Percentiles rank a stretch among this genome's conserved stretches.
These are phyloP conservation scores for Lasioglossum zephyrum DNA, from an alignment of 2,888 invertebrate species.

Conservation along the genomic window DNA sequence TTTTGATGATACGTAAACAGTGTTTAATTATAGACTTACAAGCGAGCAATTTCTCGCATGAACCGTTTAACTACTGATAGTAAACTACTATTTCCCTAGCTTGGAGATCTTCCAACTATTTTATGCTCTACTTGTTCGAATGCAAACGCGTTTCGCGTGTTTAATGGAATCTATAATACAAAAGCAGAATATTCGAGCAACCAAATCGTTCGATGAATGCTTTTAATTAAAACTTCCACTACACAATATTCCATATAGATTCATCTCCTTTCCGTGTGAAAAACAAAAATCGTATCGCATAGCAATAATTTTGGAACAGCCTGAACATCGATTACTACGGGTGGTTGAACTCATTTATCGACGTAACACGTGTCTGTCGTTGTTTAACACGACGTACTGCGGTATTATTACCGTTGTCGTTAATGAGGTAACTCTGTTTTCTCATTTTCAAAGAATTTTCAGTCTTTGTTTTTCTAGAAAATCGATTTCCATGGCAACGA, in stretches of 20 bases:
- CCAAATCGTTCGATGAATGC: background rate
- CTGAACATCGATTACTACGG: conserved; percentile 20
- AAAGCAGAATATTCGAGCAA: background rate
- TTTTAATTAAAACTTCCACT: background rate
- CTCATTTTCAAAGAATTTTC: background rate
- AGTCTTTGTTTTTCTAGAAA: background rate
- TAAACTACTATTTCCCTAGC: background rate
- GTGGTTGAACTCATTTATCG: conserved; percentile 21
- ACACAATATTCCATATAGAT: background rate
- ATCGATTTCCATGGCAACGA: background rate
- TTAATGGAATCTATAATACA: background rate
- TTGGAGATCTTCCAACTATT: background rate
- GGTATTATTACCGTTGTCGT: background rate
- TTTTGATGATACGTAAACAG: background rate
- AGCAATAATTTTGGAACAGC: background rate
- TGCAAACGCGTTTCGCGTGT: background rate
- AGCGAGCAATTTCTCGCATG: background rate
- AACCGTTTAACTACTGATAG: background rate
- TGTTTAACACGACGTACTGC: background rate
- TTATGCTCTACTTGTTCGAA: background rate
- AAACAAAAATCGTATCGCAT: background rate
- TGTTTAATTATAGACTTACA: background rate
- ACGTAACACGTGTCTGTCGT: conserved; percentile 15
- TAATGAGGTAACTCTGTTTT: background rate
- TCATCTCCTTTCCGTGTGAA: background rate